phyloP scores from a whole-genome alignment of 2,888 invertebrate genomes.

The Eupithecia centaureata region DNA sequence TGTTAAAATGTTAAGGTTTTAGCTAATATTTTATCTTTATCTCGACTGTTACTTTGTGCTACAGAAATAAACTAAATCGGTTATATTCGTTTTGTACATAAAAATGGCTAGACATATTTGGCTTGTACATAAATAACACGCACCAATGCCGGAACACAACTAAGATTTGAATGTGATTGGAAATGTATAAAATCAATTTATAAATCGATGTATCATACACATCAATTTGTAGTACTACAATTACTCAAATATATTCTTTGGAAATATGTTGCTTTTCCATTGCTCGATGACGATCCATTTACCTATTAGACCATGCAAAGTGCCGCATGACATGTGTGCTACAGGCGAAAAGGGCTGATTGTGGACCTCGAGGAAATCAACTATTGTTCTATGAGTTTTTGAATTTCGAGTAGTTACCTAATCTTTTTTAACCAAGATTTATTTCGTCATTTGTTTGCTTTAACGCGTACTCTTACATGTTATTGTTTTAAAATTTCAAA shows the following conservation, averaged over 20 bases:
- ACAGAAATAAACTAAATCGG: constrained; percentile 15
- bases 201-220: constrained; percentile 68
- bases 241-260: constrained; percentile 73
- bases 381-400: no score
- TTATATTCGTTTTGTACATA: constrained; percentile 38
- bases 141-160: constrained; percentile 21
- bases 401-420: no score
- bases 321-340: no score
- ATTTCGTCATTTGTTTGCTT: no score
- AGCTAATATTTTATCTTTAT: constrained; percentile 14
- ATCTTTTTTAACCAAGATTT: no score
- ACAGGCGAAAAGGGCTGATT: no score
- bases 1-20: constrained; percentile 16
- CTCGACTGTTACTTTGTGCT: constrained; percentile 9
- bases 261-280: constrained; percentile 48
- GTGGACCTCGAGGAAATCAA: no score
- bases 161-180: constrained; percentile 52
- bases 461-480: no score
- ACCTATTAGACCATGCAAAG: not conserved
- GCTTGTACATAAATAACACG: constrained; percentile 39
- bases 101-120: constrained; percentile 28
- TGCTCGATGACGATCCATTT: constrained; percentile 15
- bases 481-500: no score
- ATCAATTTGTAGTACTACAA: constrained; percentile 58
- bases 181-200: constrained; percentile 60